Evolutionary conservation across 2,113 vertebrate genomes (phyloP).

Genomic region (Thermophis baileyi): DNA sequence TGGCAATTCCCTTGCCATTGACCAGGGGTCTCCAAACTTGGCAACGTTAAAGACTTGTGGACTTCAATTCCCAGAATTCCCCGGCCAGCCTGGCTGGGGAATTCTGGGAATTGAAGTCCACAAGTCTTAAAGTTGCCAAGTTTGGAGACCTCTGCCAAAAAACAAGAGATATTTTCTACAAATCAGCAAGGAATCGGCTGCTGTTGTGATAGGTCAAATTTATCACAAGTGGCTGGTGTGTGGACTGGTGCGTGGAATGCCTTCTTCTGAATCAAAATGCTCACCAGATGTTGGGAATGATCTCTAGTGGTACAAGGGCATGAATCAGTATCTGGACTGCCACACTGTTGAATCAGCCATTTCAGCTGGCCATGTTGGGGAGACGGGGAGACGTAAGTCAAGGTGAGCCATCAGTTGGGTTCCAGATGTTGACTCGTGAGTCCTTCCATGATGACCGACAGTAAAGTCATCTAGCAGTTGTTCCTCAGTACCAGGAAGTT

Average conservation of each 20-base stretch:
- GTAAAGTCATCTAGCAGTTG: background rate
- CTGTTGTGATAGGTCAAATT: background rate
- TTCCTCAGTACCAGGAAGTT: background rate
- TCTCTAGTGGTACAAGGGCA: background rate
- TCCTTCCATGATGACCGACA: background rate
- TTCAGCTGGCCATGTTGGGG: background rate
- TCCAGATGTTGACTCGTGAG: background rate
- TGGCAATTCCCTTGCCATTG: background rate
- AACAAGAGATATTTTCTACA: background rate
- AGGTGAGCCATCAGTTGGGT: background rate
- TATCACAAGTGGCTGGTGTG: background rate
- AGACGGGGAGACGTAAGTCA: background rate
- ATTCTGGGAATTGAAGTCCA: background rate
- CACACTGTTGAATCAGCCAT: background rate
- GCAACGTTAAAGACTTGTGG: background rate
- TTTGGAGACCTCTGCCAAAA: background rate
- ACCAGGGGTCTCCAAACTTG: background rate
- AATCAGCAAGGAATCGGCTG: background rate
- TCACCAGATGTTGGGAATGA: background rate
- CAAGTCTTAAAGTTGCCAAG: background rate
- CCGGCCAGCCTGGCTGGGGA: too few relatives aligned
- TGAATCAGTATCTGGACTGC: background rate
- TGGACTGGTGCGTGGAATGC: background rate
- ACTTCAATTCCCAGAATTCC: background rate
- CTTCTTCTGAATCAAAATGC: background rate